phyloP scores from a whole-genome alignment of 2,113 vertebrate species.

The Stictonetta naevosa region DNA sequence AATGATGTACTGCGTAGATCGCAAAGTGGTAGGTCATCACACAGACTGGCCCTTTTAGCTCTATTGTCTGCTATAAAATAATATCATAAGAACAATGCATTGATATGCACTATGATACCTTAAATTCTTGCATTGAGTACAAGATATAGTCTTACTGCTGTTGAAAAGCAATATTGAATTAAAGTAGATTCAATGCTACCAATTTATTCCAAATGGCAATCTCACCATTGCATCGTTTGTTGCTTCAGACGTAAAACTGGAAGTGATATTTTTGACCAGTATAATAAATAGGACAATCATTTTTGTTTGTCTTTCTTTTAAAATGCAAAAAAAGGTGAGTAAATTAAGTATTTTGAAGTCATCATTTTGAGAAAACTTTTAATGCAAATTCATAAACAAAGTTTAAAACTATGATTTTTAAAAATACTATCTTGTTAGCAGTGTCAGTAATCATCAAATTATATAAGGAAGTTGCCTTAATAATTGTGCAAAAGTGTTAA shows the following conservation, averaged over 20 bases:
- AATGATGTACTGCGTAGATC: not conserved
- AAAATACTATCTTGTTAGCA: not conserved
- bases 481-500: not conserved
- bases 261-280: not conserved
- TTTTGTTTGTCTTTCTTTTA: slow-evolving; percentile 7
- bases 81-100: not conserved
- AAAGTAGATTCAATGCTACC: not conserved
- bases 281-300: not conserved
- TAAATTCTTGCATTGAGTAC: not conserved
- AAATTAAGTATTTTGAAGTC: not conserved
- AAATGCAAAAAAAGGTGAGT: not conserved
- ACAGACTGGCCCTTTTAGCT: not conserved
- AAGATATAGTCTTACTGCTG: not conserved
- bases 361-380: not conserved
- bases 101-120: not conserved
- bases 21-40: not conserved
- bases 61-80: not conserved
- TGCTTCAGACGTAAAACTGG: not conserved
- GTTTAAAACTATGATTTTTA: not conserved
- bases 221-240: not conserved
- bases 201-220: not conserved
- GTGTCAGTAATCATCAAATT: not conserved
- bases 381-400: not conserved
- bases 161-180: not conserved
- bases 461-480: not conserved